Base-by-base conservation (phyloP, 2,797 vertebrate genomes). In the Epinephelus awoara region DNA sequence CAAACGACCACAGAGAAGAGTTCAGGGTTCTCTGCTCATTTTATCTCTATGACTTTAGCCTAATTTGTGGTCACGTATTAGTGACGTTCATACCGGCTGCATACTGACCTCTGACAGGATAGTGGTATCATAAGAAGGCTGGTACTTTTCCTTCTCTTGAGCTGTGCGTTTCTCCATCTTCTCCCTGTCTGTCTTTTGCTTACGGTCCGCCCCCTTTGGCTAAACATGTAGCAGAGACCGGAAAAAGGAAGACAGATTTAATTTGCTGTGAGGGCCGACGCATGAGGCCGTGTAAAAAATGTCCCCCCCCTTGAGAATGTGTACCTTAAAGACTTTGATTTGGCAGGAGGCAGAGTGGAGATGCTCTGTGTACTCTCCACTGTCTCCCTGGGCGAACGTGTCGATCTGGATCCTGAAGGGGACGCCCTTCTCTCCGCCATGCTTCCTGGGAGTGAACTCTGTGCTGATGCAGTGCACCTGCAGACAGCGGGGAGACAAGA, bases 401-500 rank as follows among this genome's bases (percentile, higher is more conserved):
- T 99, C 98, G 0, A 99, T 96, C 93, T 99, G 98, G 69, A 99
- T 95, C 79, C 98, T 95, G 90, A 99, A 99, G 1, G 98, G 98
- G 21, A 99, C 97, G 2, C 98, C 98, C 88, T 99, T 99, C 91
- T 99, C 98, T 1, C 98, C 98, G 0, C 98, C 98, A 1, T 99
- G 98, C 78, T 99, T 99, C 83, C 98, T 95, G 94, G 97, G 97
- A 27, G 98, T 99, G 93, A 99, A 99, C 93, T 99, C 98, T 5
- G 98, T 99, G 93, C 98, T 99, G 85, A 99, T 99, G 84, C 98
- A 99, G 89, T 99, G 98, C 62, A 99, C 98, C 98, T 99, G 79
- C 72, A 78, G 67, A 85, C 47, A 49, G 70, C 0, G 0, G 11
- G 40, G 17, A 67, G 59, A 67, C 29, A 9, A 25, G 18, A 63